Conservation (phyloP, 2,113 vertebrate genomes). For the Rhagologus leucostigma region DNA sequence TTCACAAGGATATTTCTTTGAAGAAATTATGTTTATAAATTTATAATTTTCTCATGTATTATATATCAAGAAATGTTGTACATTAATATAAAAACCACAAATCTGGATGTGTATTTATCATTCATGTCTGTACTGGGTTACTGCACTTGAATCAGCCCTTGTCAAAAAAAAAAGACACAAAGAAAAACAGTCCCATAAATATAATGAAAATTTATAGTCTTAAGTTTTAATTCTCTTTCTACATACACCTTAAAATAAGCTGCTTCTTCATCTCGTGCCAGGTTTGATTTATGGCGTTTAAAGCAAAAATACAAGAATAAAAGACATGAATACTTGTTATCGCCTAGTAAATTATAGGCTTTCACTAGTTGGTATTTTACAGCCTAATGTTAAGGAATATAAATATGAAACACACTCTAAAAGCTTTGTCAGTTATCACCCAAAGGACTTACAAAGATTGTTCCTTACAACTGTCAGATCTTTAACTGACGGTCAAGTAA, state of each 20-base stretch:
- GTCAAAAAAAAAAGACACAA: background rate
- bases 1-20: background rate
- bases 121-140: background rate
- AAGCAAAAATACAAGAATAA: slow-evolving; percentile 1
- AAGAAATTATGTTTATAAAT: background rate
- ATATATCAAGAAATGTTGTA: background rate
- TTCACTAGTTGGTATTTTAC: slow-evolving; percentile 18
- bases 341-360: slow-evolving; percentile 14
- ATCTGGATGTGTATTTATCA: background rate
- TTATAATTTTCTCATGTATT: background rate
- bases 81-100: background rate
- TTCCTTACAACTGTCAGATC: background rate
- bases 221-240: background rate
- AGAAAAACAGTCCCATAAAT: background rate
- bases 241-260: background rate
- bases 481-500: background rate
- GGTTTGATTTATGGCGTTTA: background rate
- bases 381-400: background rate
- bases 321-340: background rate
- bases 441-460: background rate
- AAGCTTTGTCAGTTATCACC: background rate
- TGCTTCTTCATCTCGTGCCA: background rate
- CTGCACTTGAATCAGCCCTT: background rate
- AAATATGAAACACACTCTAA: background rate
- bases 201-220: background rate